Evolutionary conservation across 2,113 vertebrate genomes (phyloP).

Genomic region (Atractosteus spatula): DNA sequence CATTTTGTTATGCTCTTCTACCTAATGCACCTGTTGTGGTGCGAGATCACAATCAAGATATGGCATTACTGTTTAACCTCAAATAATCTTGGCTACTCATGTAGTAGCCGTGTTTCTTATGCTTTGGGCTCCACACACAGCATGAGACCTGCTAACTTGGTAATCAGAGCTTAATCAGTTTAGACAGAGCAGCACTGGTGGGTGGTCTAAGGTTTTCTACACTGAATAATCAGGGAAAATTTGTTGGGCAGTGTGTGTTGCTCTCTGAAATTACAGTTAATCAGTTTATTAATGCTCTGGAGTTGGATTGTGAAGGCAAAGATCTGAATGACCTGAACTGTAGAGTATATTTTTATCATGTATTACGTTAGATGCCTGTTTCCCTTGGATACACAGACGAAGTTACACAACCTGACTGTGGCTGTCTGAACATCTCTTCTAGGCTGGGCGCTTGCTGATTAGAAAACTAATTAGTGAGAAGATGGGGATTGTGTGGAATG

Average conservation of each 20-base stretch:
- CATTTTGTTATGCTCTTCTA: neutral
- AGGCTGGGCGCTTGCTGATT: slow-evolving; percentile 89
- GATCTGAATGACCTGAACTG: neutral
- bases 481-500: slow-evolving; percentile 82
- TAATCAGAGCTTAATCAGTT: neutral
- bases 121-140: neutral
- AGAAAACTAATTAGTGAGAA: slow-evolving; percentile 84
- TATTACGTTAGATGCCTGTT: too few relatives aligned
- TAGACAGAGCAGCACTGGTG: neutral
- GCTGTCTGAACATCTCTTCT: slow-evolving; percentile 36
- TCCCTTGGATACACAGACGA: neutral
- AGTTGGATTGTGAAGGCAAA: neutral
- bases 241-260: neutral
- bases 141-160: neutral
- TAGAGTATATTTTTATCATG: neutral
- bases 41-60: neutral
- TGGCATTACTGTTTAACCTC: neutral
- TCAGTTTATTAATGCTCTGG: neutral
- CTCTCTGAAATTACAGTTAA: neutral
- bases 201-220: neutral
- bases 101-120: neutral
- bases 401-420: neutral
- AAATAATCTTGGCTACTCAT: neutral
- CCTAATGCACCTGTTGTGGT: neutral
- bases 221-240: neutral